A percentile compares a stretch with the other conserved stretches of the same genome.
Evolutionary conservation across 2,113 vertebrate species (phyloP).

Genomic region (Suncus etruscus): DNA sequence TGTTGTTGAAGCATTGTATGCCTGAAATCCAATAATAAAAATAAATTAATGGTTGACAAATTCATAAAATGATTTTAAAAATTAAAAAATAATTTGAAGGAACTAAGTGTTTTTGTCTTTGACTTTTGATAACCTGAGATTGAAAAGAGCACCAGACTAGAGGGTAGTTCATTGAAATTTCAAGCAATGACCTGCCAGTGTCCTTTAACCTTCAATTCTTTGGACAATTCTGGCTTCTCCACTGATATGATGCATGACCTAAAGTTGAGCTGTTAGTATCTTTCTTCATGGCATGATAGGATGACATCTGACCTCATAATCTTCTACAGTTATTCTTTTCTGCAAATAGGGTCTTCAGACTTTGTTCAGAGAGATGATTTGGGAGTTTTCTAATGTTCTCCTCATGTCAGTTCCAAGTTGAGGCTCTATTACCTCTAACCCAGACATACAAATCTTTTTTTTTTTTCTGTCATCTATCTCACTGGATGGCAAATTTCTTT

Average conservation of each 20-base stretch:
- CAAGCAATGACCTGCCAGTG: background rate
- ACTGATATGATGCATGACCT: too few species aligned
- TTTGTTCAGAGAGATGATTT: fast-evolving
- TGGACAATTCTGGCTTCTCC: fast-evolving
- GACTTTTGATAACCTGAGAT: fast-evolving
- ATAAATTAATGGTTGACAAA: too few species aligned
- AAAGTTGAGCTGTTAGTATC: background rate
- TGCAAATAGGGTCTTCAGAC: fast-evolving
- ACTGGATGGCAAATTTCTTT: fast-evolving
- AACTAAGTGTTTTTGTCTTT: fast-evolving
- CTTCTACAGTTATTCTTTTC: background rate
- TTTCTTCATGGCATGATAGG: background rate
- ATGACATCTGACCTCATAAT: fast-evolving
- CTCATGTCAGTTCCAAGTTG: fast-evolving
- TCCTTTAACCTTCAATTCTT: fast-evolving
- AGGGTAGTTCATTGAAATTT: too few species aligned
- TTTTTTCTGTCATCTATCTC: fast-evolving
- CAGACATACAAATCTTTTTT: fast-evolving
- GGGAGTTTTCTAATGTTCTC: fast-evolving
- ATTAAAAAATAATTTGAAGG: too few species aligned
- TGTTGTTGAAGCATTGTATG: too few species aligned
- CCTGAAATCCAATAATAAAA: too few species aligned
- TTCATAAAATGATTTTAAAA: too few species aligned
- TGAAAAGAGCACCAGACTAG: background rate
- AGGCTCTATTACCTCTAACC: fast-evolving